Base-by-base conservation (phyloP, 23 tunicate genomes). In the Trididemnum miniatum region DNA sequence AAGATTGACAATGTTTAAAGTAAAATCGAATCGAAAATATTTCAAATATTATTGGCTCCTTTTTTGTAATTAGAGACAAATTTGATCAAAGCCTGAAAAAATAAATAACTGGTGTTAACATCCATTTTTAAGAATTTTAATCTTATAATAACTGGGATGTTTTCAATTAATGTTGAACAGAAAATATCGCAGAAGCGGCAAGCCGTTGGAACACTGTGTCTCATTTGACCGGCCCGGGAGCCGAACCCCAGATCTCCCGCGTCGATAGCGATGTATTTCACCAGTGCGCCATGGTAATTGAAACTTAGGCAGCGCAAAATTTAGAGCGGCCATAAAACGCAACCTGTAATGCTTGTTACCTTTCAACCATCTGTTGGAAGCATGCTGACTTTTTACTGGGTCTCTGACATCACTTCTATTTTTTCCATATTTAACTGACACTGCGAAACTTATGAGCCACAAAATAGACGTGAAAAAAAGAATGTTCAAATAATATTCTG, bases 341-440 rank as follows among this genome's bases (percentile, higher is more conserved):
- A 44, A 15, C 15, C 12, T 44, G 54, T 9, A 15, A 44, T 7
- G 54, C 15, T 44, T 44, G 9, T 73, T 73, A 85, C 89, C 78
- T 85, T 85, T 85, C 44, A 85, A 65, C 89, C 89, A 85, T 36
- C 83, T 29, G 35, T 85, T 85, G 2, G 89, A 79, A 2, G 89
- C 59, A 49, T 85, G 89, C 60, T 65, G 39, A 27, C 75, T 52
- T 44, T 77, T 85, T 18, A 85, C 72, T 30, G 65, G 65, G 22
- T 76, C 76, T 38, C 27, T 57, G 27, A 28, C 40, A 24, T 36
- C 76, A 7, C 62, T 34, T 38, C 39, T n/a, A 0, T 65, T 76
- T 9, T 71, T 29, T 24, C 89, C 81, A 0, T 33, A 49, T 59
- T 71, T 77, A 30, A 65, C 69, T 0, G 80, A 44, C 40, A 59